Base-by-base conservation (phyloP, 2,797 vertebrate genomes). In the Novumbra hubbsi region DNA sequence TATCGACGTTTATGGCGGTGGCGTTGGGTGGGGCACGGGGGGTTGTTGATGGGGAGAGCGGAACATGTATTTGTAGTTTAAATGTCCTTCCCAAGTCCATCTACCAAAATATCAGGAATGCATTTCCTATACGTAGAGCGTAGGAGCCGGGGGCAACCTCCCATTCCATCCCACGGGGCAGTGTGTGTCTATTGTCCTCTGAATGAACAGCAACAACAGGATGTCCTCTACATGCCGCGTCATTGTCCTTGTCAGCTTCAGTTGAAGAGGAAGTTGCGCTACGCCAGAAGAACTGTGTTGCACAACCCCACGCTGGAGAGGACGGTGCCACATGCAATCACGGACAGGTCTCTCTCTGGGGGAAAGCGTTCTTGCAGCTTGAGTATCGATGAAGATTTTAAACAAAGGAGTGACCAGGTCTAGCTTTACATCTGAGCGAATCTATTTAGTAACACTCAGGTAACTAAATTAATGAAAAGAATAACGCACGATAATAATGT, bases 221-320 rank as follows among this genome's bases (percentile, higher is more conserved):
- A 87, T 83, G 86, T 83, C 78, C 81, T 79, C 78, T 77, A 78
- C 68, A 41, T 74, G 71, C 73, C 55, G 68, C 76, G 63, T 81
- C 78, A 78, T 76, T 77, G 76, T 70, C 78, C 72, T 75, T 80
- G 77, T 81, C 83, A 83, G 69, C 73, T 85, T 81, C 79, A 74
- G 76, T 81, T 83, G 77, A 79, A 77, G 67, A 88, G 84, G 86
- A 88, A 88, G 86, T 84, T 81, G 73, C 82, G 63, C 72, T 79
- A 49, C 41, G 49, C 70, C 65, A 79, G 63, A 78, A 76, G 81
- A 76, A 32, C 45, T 73, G 24, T 87, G 24, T 87, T 83, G 76
- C 77, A 76, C 73, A 81, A 86, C 69, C 17, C 65, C 68, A 8
- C 8, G 28, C 28, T 52, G 7, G 17, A 71, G 74, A 76, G 72